phyloP scores from a whole-genome alignment of 2,113 vertebrate species.

The Rhinichthys klamathensis region DNA sequence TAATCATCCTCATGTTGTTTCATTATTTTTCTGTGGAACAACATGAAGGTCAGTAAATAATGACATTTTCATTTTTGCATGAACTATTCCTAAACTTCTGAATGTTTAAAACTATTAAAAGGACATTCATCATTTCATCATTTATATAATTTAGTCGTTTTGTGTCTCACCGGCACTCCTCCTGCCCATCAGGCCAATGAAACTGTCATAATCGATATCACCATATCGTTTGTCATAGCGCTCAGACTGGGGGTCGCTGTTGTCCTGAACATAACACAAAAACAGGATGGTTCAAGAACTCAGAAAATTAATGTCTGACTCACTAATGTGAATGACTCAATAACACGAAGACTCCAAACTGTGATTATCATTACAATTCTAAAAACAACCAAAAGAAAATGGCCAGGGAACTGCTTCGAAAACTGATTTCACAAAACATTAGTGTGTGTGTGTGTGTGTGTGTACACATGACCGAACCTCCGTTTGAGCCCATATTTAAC shows the following conservation, averaged over 20 bases:
- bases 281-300: not conserved
- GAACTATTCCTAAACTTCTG: not conserved
- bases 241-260: not conserved
- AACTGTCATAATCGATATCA: constrained; percentile 73
- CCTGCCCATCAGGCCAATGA: constrained; percentile 79
- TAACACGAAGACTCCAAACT: not conserved
- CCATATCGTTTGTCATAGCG: constrained; percentile 65
- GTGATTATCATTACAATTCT: not conserved
- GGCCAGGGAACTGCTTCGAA: not conserved
- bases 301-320: not conserved
- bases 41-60: not conserved
- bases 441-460: not conserved
- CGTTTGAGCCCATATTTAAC: constrained; percentile 20
- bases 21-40: not conserved
- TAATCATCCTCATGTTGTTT: not conserved
- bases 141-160: not conserved
- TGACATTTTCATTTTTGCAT: not conserved
- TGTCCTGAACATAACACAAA: constrained; percentile 27
- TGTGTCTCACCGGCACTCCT: constrained; percentile 72
- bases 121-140: no score
- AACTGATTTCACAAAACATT: not conserved
- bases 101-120: not conserved
- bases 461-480: not conserved
- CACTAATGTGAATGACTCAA: constrained; percentile 19
- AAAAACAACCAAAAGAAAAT: not conserved